phyloP scores from a whole-genome alignment of 1,140 invertebrate species.

The Manduca sexta region DNA sequence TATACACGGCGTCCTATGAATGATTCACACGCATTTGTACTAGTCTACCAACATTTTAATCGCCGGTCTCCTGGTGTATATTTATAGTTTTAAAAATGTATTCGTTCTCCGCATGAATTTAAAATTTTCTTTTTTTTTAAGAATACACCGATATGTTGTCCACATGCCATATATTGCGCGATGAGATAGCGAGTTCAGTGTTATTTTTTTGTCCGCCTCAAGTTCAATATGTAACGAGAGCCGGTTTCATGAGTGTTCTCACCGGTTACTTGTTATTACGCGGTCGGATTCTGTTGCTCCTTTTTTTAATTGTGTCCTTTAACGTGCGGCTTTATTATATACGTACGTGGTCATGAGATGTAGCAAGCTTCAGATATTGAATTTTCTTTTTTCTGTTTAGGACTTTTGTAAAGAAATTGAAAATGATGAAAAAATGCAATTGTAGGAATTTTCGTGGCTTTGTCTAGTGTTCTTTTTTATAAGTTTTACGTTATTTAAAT shows the following conservation, averaged over 20 bases:
- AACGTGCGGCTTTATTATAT: too few relatives aligned
- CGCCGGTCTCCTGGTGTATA: constrained; percentile 8
- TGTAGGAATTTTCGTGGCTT: too few relatives aligned
- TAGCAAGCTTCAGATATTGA: too few relatives aligned
- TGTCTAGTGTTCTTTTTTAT: too few relatives aligned
- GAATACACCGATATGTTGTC: background rate
- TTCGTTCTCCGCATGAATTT: background rate
- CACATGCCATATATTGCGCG: constrained; percentile 3
- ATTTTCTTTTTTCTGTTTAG: too few relatives aligned
- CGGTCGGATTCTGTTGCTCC: constrained; percentile 30
- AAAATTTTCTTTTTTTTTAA: background rate
- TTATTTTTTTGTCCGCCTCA: constrained; percentile 23
- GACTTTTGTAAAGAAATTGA: too few relatives aligned
- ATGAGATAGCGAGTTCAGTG: constrained; percentile 10
- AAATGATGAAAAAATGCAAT: too few relatives aligned
- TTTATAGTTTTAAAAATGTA: constrained; percentile 12
- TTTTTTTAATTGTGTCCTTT: constrained; percentile 14
- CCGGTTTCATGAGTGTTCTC: constrained; percentile 37
- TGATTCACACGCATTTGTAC: constrained; percentile 34
- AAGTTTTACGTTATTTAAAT: too few relatives aligned
- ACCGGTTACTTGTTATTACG: constrained; percentile 41
- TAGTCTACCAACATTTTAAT: constrained; percentile 17
- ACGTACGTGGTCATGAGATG: constrained; percentile 1
- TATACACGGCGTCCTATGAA: constrained; percentile 41
- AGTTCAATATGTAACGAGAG: constrained; percentile 41